Percentiles rank a stretch among this genome's conserved stretches.
Conservation (phyloP, 2,797 vertebrate species). For the Pangasius krempfi region DNA sequence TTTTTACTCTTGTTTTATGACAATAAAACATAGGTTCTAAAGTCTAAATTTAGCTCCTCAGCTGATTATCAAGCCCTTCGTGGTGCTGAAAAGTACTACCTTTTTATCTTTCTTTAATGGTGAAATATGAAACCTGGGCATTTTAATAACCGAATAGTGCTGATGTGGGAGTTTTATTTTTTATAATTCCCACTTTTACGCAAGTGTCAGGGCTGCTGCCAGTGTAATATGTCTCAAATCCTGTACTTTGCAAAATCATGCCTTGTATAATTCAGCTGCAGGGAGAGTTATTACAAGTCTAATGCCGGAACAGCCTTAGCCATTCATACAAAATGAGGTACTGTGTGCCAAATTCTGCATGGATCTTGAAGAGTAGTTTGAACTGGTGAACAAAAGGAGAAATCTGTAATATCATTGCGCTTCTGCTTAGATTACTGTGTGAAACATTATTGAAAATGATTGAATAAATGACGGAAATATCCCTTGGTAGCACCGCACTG, state of each 20-base stretch:
- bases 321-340: slow-evolving; percentile 15
- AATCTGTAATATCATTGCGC: neutral
- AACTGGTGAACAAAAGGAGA: neutral
- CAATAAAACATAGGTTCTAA: neutral
- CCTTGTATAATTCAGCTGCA: slow-evolving; percentile 33
- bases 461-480: neutral
- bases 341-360: neutral
- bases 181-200: slow-evolving; percentile 46
- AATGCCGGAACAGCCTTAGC: neutral
- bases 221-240: slow-evolving; percentile 46
- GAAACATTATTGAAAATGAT: slow-evolving; percentile 2
- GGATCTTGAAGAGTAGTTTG: neutral
- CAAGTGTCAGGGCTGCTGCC: slow-evolving; percentile 38
- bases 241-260: slow-evolving; percentile 37
- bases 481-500: neutral
- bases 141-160: slow-evolving; percentile 45
- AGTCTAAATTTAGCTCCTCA: neutral
- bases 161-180: slow-evolving; percentile 23
- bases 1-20: neutral
- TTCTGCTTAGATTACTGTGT: neutral
- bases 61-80: neutral
- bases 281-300: slow-evolving; percentile 31
- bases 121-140: slow-evolving; percentile 24
- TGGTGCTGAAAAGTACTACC: slow-evolving; percentile 5
- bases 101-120: slow-evolving; percentile 16